phyloP scores from a whole-genome alignment of 2,888 invertebrate species.

The Dyspetes luteomarginatus region DNA sequence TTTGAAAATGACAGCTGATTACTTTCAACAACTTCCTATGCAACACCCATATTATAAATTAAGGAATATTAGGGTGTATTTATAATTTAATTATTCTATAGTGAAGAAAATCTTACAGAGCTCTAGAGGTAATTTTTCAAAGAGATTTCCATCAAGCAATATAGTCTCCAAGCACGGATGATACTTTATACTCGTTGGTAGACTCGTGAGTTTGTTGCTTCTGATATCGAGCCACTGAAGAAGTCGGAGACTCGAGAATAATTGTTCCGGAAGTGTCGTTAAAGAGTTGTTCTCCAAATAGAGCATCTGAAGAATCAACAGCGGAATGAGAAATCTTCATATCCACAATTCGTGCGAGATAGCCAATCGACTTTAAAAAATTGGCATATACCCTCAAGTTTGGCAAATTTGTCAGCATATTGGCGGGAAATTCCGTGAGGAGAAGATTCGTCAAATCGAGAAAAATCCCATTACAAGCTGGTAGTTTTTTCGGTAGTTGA shows the following conservation, averaged over 20 bases:
- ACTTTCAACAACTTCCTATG: too few relatives aligned
- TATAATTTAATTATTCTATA: not conserved
- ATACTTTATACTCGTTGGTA: conserved; percentile 86
- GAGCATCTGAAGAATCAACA: conserved; percentile 82
- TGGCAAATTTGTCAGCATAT: conserved; percentile 67
- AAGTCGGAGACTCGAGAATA: conserved; percentile 85
- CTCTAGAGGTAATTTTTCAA: conserved; percentile 86
- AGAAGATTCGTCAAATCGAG: conserved; percentile 69
- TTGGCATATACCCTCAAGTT: conserved; percentile 69
- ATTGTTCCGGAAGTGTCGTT: conserved; percentile 84
- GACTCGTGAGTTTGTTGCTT: conserved; percentile 85
- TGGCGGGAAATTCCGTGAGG: conserved; percentile 70
- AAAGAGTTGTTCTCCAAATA: conserved; percentile 86
- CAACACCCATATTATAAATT: too few relatives aligned
- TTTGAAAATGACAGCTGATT: too few relatives aligned
- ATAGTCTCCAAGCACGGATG: conserved; percentile 87
- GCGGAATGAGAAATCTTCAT: not conserved
- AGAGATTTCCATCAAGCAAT: conserved; percentile 87
- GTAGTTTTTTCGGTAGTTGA: conserved; percentile 61
- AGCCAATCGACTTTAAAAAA: not conserved
- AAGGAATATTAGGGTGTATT: too few relatives aligned
- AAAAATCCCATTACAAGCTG: conserved; percentile 70
- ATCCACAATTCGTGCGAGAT: not conserved
- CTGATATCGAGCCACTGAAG: conserved; percentile 88
- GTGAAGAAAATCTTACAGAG: conserved; percentile 83